phyloP scores from a whole-genome alignment of 1,140 invertebrate genomes.

The Macrobrachium nipponense region DNA sequence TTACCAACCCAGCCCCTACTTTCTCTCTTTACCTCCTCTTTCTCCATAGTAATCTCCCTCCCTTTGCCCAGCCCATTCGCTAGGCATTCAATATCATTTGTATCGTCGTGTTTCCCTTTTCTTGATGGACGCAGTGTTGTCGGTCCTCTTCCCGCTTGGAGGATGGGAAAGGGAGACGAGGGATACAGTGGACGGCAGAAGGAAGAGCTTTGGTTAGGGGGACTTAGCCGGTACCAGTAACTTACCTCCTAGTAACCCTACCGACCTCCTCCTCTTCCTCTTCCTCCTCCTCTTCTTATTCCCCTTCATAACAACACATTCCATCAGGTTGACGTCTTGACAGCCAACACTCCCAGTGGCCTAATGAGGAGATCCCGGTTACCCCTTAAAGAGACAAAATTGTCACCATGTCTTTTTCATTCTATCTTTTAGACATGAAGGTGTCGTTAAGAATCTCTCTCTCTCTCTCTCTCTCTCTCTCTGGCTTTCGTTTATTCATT shows the following conservation, averaged over 20 bases:
- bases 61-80: not conserved
- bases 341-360: slow-evolving; percentile 16
- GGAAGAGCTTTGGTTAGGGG: too few species aligned
- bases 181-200: too few species aligned
- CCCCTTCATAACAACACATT: slow-evolving; percentile 22
- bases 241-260: too few species aligned
- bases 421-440: not conserved
- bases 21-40: not conserved
- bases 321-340: slow-evolving; percentile 19
- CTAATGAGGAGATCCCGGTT: slow-evolving; percentile 17
- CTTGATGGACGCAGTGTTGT: not conserved
- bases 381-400: not conserved
- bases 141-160: not conserved
- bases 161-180: too few species aligned
- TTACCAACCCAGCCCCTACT: not conserved
- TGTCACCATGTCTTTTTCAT: not conserved
- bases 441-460: not conserved
- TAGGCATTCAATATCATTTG: too few species aligned
- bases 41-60: not conserved
- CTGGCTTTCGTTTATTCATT: not conserved
- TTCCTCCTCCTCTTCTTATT: not conserved
- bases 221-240: too few species aligned
- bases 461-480: slow-evolving; percentile 18
- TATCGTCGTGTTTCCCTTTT: not conserved
- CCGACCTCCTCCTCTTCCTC: not conserved